Evolutionary conservation across 2,797 vertebrate genomes (phyloP), one percentile per base, ranked within the genome.

Genomic region (Bufotes viridis): DNA sequence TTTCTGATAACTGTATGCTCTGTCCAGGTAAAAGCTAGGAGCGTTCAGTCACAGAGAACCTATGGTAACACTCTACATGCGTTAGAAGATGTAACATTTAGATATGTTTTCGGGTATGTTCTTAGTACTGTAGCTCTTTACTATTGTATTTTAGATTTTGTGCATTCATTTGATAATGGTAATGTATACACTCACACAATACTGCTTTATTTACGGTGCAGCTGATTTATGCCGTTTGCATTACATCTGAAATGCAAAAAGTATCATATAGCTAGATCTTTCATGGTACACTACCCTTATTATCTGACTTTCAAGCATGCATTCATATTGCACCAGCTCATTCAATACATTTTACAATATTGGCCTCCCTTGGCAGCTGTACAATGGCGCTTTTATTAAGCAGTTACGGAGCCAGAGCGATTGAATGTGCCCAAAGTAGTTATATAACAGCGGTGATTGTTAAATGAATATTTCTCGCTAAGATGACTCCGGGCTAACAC

Each of bases 271-370:
- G 58, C 65, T 22, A 51, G 58, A 78, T 85, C 51, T 85, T 78
- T 85, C 84, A 78, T 67, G 60, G 74, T 51, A 53, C 84, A 67
- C 42, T 78, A 51, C 57, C 42, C 58, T 29, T 78, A 55, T 78
- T 85, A 63, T 85, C 60, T 53, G 42, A 85, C 60, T 85, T 78
- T 85, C 74, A 78, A 85, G 42, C 60, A 85, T 65, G 74, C 55
- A 85, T 85, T 85, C 78, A 85, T 85, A 85, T 85, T 85, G 78
- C 78, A 85, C 84, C 74, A 85, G 84, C 74, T 78, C 84, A 85
- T 85, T 85, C 74, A 78, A 78, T 85, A 22, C 84, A 78, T 85
- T 65, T 78, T 78, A 78, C 84, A 85, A 85, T 78, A 85, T 78
- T 78, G 67, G 84, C 60, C 74, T 85, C 84, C 58, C 84, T 63